Conservation (phyloP, 2,113 vertebrate species). For the Paramisgurnus dabryanus region DNA sequence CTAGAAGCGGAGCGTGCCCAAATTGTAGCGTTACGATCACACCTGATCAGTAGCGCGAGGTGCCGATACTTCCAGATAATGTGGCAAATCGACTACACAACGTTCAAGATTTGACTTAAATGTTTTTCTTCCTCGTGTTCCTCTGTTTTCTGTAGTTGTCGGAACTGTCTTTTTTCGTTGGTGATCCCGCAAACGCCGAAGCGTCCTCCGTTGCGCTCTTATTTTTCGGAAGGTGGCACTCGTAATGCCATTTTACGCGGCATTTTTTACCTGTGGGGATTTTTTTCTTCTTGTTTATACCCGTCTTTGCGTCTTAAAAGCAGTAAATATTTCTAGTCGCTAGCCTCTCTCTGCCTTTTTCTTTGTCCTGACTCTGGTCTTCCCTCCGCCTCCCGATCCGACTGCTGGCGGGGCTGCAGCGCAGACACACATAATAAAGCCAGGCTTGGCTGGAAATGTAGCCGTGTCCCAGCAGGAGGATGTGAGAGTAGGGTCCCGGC, state of each 20-base stretch:
- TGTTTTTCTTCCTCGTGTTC: conserved; percentile 45
- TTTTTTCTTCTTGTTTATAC: conserved; percentile 63
- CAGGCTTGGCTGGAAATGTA: conserved; percentile 99
- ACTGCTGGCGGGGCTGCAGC: conserved; percentile 99
- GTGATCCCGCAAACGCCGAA: conserved; percentile 56
- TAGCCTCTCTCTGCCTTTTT: conserved; percentile 93
- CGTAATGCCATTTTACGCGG: conserved; percentile 72
- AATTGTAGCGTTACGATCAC: conserved; percentile 60
- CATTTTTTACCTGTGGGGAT: conserved; percentile 78
- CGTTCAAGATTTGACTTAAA: conserved; percentile 39
- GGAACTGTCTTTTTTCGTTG: conserved; percentile 63
- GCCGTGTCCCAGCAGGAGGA: conserved; percentile 99
- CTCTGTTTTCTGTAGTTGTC: conserved; percentile 61
- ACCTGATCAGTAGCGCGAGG: conserved; percentile 58
- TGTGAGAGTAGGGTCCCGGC: conserved; percentile 99
- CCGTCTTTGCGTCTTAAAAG: conserved; percentile 66
- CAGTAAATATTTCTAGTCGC: conserved; percentile 72
- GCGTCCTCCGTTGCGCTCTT: conserved; percentile 77
- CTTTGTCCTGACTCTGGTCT: conserved; percentile 98
- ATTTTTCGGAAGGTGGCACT: conserved; percentile 77
- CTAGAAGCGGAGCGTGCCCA: conserved; percentile 55
- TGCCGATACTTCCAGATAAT: conserved; percentile 59
- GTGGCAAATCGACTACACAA: conserved; percentile 41
- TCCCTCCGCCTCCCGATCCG: conserved; percentile 92
- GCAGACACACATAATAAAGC: conserved; percentile 99